Evolutionary conservation across 2,797 vertebrate genomes (phyloP).

Genomic region (Chelidonichthys spinosus): DNA sequence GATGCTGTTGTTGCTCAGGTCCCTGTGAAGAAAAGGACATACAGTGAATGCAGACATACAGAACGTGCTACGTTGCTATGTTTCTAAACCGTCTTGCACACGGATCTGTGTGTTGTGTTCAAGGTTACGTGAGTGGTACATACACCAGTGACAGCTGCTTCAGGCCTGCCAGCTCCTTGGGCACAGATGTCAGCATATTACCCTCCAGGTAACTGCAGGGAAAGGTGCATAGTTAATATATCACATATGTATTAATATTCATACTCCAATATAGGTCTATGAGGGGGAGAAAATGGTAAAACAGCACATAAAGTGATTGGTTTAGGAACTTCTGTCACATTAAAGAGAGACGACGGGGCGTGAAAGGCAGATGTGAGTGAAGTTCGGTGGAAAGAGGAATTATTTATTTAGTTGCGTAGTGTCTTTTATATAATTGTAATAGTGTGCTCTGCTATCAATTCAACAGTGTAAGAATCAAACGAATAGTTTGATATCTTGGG

Average conservation of each 20-base stretch:
- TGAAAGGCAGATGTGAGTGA: neutral
- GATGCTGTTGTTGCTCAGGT: conserved; percentile 99
- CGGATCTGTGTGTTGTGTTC: conserved; percentile 23
- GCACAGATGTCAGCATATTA: conserved; percentile 93
- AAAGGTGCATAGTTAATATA: conserved; percentile 40
- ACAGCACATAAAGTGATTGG: conserved; percentile 9
- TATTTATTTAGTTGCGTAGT: too few species aligned
- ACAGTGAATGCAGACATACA: conserved; percentile 15
- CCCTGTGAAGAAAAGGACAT: conserved; percentile 80
- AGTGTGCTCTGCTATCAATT: neutral
- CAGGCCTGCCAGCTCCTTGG: conserved; percentile 90
- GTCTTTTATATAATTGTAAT: neutral
- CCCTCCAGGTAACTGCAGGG: conserved; percentile 95
- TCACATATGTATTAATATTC: neutral
- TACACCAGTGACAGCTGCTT: conserved; percentile 96
- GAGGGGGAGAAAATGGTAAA: neutral
- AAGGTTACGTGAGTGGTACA: conserved; percentile 70
- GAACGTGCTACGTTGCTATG: neutral
- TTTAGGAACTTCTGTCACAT: conserved; percentile 22
- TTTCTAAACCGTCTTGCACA: neutral
- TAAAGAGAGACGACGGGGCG: neutral
- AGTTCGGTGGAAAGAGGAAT: neutral
- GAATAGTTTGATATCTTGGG: neutral
- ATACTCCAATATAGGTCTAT: conserved; percentile 16
- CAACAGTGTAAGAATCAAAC: neutral